phyloP scores from a whole-genome alignment of 2,797 vertebrate species.

The Anableps anableps region DNA sequence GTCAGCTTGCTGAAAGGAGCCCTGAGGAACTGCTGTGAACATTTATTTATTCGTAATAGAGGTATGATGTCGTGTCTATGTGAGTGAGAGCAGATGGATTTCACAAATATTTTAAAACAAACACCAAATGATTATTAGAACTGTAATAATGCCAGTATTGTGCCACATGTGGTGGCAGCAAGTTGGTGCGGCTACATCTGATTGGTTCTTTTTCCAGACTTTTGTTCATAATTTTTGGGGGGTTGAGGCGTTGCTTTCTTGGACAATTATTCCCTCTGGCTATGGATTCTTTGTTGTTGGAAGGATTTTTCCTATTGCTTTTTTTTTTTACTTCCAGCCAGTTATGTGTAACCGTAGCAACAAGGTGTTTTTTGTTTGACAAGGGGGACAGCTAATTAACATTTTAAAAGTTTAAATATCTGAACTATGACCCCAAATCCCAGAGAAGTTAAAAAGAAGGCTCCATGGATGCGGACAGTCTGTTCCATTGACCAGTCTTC shows the following conservation, averaged over 20 bases:
- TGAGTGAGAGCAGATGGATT: background rate
- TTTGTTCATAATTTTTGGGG: too few relatives aligned
- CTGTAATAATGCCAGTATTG: too few relatives aligned
- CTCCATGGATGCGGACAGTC: background rate
- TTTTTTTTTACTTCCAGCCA: background rate
- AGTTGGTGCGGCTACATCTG: too few relatives aligned
- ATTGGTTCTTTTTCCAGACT: too few relatives aligned
- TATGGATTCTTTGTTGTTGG: background rate
- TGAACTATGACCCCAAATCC: background rate
- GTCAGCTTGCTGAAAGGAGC: background rate
- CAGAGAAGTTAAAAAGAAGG: background rate
- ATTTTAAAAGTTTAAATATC: background rate
- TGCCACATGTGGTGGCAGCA: too few relatives aligned
- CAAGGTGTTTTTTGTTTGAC: background rate
- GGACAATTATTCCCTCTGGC: background rate
- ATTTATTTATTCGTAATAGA: background rate
- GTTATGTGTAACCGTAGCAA: background rate
- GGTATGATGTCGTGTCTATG: background rate
- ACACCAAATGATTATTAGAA: too few relatives aligned
- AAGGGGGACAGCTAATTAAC: background rate
- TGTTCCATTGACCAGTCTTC: background rate
- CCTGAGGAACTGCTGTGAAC: background rate
- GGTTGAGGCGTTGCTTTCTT: too few relatives aligned
- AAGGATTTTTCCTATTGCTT: background rate
- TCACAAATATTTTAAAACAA: too few relatives aligned